Evolutionary conservation across 2,888 invertebrate genomes (phyloP), one percentile per base, ranked within the genome.

Genomic region (Rhynchonema sp.): DNA sequence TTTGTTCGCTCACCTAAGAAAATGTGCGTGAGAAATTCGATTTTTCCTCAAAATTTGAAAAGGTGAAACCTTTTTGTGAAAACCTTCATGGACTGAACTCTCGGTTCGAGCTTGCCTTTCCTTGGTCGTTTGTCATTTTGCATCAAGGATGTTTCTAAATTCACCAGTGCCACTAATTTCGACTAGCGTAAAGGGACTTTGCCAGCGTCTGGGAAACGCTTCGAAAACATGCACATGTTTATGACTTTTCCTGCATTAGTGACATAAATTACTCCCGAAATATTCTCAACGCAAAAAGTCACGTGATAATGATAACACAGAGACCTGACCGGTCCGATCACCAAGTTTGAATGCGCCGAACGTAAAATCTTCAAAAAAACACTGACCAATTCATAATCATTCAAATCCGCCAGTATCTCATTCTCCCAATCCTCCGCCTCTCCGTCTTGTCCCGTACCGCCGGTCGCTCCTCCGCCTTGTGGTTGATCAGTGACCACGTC

Each of bases 311-410:
- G 9, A 13, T 20, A 38, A 13, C 38, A 38, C 38, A 20, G 38
- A 38, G 9, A 38, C 38, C 38, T n/a, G n/a, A n/a, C n/a, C 38
- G n/a, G n/a, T n/a, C n/a, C n/a, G n/a, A n/a, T n/a, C n/a, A n/a
- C n/a, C n/a, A n/a, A n/a, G n/a, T n/a, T n/a, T 20, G 38, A 38
- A 38, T 13, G 20, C 20, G 38, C 9, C 38, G 20, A 13, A 9
- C 9, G 13, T 38, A 9, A 38, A 9, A 13, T 20, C 9, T 20
- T n/a, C n/a, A n/a, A n/a, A n/a, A n/a, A n/a, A n/a, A n/a, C n/a
- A n/a, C n/a, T n/a, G n/a, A n/a, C 66, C 46, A 69, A 62, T 29
- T 70, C 71, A 60, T 69, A 69, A 25, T 68, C 69, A 59, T 66
- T 64, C 58, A 71, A 59, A 53, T 70, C 71, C 20, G 64, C 63